Base-by-base conservation (phyloP, 2,797 vertebrate genomes). In the Pipistrellus pygmaeus region DNA sequence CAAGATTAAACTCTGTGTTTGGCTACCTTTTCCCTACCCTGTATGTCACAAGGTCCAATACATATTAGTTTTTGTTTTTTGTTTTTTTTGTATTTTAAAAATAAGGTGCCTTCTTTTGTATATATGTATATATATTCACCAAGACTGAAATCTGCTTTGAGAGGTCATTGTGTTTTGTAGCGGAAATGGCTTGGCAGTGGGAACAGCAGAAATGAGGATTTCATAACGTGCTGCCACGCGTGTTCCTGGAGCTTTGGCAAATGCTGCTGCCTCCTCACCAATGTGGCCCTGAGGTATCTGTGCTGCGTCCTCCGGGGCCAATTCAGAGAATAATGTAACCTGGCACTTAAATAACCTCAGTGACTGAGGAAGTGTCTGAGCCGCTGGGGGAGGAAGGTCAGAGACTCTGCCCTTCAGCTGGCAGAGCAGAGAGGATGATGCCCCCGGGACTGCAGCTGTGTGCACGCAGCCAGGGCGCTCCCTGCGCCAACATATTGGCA, bases 291-390 rank as follows among this genome's bases (percentile, higher is more conserved):
- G 46, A 32, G n/a, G 55, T 95, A 90, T 55, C 44, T 96, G 92
- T 93, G 82, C 69, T 72, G 69, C 87, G 75, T 88, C 71, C 48
- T 71, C 18, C 88, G 87, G 90, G 95, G 96, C 66, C 83, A 85
- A 96, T 55, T 92, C 35, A 75, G 60, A 97, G 46, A 64, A 78
- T 95, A 91, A 96, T 77, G 94, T 88, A 83, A 95, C 95, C 46
- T 95, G 95, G 88, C 95, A 97, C 97, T 98, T 97, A 97, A 97
- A 97, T 96, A 91, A 92, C 69, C 96, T 95, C 97, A 97, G 97
- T 97, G 97, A 96, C 97, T 95, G 94, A 96, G 97, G 92, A 91
- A 98, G 96, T 94, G 96, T 86, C 78, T 96, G 88, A 95, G 80
- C 91, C 95, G 92, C 89, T 46, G 83, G 93, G 90, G 73, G 95